Evolutionary conservation across 2,113 vertebrate genomes (phyloP).

Genomic region (Antennarius striatus): DNA sequence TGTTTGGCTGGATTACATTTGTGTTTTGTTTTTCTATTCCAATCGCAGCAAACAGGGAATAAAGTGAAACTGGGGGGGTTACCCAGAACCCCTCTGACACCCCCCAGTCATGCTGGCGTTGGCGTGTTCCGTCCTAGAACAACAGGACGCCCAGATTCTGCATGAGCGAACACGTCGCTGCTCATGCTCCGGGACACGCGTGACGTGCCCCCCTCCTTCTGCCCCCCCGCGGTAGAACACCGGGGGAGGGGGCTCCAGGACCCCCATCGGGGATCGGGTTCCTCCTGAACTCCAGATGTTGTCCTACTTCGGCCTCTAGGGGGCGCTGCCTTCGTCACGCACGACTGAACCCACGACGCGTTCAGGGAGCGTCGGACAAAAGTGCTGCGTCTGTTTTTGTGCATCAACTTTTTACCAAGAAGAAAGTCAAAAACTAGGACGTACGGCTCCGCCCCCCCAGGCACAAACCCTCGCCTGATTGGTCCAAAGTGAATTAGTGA

Average conservation of each 20-base stretch:
- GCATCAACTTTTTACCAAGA: constrained; percentile 25
- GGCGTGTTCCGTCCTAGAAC: constrained; percentile 9
- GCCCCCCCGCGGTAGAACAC: neutral
- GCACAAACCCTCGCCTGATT: no score
- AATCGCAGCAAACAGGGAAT: no score
- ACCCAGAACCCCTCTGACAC: neutral
- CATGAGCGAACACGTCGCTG: constrained; percentile 48
- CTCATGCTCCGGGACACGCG: constrained; percentile 36
- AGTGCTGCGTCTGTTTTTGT: constrained; percentile 9
- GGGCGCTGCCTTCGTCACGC: constrained; percentile 21
- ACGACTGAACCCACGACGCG: constrained; percentile 31
- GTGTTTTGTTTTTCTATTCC: no score
- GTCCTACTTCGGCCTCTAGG: constrained; percentile 44
- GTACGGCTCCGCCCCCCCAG: no score
- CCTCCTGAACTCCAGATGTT: constrained; percentile 54
- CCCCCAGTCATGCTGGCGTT: constrained; percentile 5
- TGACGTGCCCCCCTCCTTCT: constrained; percentile 12
- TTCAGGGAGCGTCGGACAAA: constrained; percentile 21
- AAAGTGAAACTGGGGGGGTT: no score
- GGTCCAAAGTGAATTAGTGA: no score
- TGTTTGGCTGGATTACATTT: no score
- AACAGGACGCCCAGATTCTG: constrained; percentile 24
- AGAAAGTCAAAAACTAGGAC: no score
- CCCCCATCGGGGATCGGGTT: neutral
- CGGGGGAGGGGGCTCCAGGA: no score